Evolutionary conservation across 2,888 invertebrate species (phyloP).

Genomic region (Homarus gammarus): DNA sequence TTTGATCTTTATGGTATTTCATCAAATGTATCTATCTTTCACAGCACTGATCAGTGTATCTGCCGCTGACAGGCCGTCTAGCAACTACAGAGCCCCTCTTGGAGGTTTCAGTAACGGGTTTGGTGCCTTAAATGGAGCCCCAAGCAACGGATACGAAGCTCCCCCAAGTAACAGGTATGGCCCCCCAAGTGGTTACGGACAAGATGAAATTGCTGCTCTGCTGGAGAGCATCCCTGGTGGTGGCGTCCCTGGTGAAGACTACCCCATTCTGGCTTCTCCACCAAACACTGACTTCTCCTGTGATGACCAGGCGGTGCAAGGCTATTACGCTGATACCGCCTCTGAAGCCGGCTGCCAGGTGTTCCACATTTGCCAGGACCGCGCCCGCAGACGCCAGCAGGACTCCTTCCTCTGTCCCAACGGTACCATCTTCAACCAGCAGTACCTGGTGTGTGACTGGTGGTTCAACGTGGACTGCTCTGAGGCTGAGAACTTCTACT

Average conservation of each 20-base stretch:
- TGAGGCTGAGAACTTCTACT: conserved; percentile 80
- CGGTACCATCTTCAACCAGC: conserved; percentile 85
- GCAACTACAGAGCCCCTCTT: conserved; percentile 11
- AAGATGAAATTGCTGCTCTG: conserved; percentile 29
- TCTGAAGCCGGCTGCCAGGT: conserved; percentile 70
- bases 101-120: not conserved
- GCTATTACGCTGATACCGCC: conserved; percentile 70
- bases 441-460: conserved; percentile 85
- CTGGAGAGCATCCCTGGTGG: conserved; percentile 61
- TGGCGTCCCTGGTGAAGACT: conserved; percentile 67
- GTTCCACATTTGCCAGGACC: conserved; percentile 70
- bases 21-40: not conserved
- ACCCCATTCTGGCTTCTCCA: conserved; percentile 61
- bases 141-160: not conserved
- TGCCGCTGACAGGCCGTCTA: conserved; percentile 13
- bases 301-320: conserved; percentile 40
- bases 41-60: conserved; percentile 15
- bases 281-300: conserved; percentile 68
- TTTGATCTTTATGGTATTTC: not conserved
- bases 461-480: conserved; percentile 85
- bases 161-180: conserved; percentile 3
- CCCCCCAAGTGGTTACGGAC: conserved; percentile 2
- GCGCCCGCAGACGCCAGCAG: conserved; percentile 33
- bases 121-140: conserved; percentile 3
- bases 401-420: conserved; percentile 85